Evolutionary conservation across 2,113 vertebrate species (phyloP).

Genomic region (Tylochromis polylepis): DNA sequence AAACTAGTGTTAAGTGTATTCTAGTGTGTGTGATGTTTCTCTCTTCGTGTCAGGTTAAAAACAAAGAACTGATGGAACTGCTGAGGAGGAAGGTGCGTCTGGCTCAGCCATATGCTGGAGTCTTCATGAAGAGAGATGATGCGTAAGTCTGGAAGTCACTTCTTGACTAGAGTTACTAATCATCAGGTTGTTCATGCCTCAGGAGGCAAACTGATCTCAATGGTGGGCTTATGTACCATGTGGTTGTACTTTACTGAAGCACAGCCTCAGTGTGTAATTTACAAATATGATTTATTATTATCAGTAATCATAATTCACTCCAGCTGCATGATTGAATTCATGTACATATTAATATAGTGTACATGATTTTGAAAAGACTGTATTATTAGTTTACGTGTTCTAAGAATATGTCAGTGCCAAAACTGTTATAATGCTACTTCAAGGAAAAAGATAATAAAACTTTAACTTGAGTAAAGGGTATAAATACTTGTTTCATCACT

Average conservation of each 20-base stretch:
- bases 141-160: slow-evolving; percentile 67
- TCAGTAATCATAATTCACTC: not conserved
- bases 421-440: no score
- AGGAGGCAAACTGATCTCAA: not conserved
- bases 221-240: not conserved
- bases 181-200: not conserved
- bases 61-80: slow-evolving; percentile 88
- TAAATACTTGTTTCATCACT: no score
- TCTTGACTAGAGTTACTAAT: not conserved
- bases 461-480: no score
- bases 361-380: not conserved
- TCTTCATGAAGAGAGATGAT: slow-evolving; percentile 94
- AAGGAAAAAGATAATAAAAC: no score
- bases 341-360: no score
- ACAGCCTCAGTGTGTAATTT: not conserved
- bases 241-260: not conserved
- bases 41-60: slow-evolving; percentile 82
- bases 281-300: not conserved
- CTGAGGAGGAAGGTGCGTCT: slow-evolving; percentile 92
- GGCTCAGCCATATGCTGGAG: slow-evolving; percentile 93
- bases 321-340: no score
- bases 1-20: not conserved
- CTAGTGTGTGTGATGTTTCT: not conserved
- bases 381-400: not conserved
- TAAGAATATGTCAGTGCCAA: no score